Evolutionary conservation across 2,888 invertebrate species (phyloP).

Genomic region (Crocallis elinguaria): DNA sequence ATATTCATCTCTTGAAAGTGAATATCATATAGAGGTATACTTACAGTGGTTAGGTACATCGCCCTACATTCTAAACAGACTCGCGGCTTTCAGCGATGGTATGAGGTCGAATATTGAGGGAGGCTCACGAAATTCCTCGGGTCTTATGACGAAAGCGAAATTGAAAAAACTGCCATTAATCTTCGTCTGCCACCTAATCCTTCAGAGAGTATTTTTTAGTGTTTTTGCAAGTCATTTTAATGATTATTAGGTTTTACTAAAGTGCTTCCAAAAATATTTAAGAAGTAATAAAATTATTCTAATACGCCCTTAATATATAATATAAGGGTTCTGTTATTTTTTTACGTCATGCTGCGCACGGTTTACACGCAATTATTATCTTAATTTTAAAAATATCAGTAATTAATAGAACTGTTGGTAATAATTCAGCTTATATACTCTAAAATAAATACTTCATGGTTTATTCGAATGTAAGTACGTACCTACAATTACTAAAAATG

Average conservation of each 20-base stretch:
- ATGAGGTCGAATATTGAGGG: not conserved
- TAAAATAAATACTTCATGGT: too few species aligned
- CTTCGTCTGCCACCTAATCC: constrained; percentile 24
- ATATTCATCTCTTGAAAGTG: too few species aligned
- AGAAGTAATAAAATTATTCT: too few species aligned
- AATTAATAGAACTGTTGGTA: too few species aligned
- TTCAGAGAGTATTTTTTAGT: constrained; percentile 14
- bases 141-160: constrained; percentile 1
- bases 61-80: not conserved
- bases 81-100: not conserved
- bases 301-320: too few species aligned
- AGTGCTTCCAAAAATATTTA: not conserved
- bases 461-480: too few species aligned
- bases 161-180: constrained; percentile 22
- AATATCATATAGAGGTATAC: not conserved
- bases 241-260: not conserved
- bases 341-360: too few species aligned
- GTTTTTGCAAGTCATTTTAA: constrained; percentile 9
- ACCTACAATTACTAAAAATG: too few species aligned
- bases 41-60: not conserved
- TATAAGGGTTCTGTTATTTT: too few species aligned
- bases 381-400: too few species aligned
- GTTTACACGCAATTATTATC: too few species aligned
- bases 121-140: not conserved
- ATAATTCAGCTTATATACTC: too few species aligned